phyloP scores from a whole-genome alignment of 1,140 invertebrate genomes.

The Rhysida immarginata region DNA sequence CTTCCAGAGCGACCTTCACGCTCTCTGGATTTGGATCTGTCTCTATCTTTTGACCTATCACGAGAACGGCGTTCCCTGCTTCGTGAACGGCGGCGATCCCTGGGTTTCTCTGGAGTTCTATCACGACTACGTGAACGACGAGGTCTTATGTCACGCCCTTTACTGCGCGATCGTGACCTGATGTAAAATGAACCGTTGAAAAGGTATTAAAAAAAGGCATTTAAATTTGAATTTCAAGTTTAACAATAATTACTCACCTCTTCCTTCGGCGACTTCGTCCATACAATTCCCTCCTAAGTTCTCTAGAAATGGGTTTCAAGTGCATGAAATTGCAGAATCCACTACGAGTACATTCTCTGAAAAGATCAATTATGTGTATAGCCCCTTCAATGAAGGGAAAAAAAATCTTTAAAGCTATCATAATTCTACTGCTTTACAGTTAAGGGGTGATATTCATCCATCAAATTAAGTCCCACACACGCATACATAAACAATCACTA shows the following conservation, averaged over 20 bases:
- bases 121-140: constrained; percentile 12
- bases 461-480: too few species aligned
- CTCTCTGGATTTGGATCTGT: constrained; percentile 10
- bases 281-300: constrained; percentile 67
- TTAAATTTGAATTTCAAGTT: too few species aligned
- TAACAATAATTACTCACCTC: constrained; percentile 10
- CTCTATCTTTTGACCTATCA: background rate
- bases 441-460: too few species aligned
- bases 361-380: constrained; percentile 95
- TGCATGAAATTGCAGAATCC: constrained; percentile 99
- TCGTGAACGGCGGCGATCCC: constrained; percentile 13
- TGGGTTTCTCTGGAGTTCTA: constrained; percentile 17
- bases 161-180: constrained; percentile 23
- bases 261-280: constrained; percentile 32
- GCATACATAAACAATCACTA: too few species aligned
- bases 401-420: background rate
- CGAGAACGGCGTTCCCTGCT: constrained; percentile 15
- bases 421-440: background rate
- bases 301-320: constrained; percentile 90
- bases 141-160: constrained; percentile 17
- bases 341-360: constrained; percentile 85
- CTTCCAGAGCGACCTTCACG: constrained; percentile 12
- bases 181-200: background rate
- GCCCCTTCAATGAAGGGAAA: constrained; percentile 41
- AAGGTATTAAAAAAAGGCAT: too few species aligned